Percentiles rank a stretch among this genome's conserved stretches.
Conservation (phyloP, 1,140 invertebrate genomes). For the Papilio xuthus region DNA sequence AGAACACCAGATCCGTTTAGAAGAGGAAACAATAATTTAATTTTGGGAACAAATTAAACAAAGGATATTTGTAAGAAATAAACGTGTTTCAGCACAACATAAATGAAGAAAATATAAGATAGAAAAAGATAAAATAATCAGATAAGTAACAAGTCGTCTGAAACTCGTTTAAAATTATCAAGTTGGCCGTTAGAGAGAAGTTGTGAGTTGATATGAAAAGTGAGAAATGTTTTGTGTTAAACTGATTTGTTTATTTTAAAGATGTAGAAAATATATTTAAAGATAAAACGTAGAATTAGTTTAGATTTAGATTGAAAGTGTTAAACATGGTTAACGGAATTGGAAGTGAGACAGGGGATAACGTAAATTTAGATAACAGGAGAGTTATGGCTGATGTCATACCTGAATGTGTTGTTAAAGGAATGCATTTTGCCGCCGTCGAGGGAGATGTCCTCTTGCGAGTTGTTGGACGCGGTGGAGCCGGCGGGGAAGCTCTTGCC, state of each 20-base stretch:
- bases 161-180: neutral
- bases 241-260: constrained; percentile 12
- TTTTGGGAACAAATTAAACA: constrained; percentile 47
- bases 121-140: neutral
- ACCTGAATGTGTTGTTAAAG: constrained; percentile 92
- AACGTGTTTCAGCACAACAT: constrained; percentile 20
- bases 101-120: neutral
- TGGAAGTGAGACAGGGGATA: constrained; percentile 5
- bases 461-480: constrained; percentile 85
- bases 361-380: constrained; percentile 26
- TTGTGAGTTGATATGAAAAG: constrained; percentile 1
- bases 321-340: neutral
- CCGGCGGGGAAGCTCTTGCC: constrained; percentile 86
- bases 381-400: constrained; percentile 52
- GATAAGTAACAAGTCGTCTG: neutral
- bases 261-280: too few species aligned
- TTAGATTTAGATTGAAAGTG: neutral
- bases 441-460: constrained; percentile 88
- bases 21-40: constrained; percentile 74
- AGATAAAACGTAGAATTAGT: neutral
- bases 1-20: constrained; percentile 74
- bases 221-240: constrained; percentile 5
- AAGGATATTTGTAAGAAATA: neutral
- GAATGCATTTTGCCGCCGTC: constrained; percentile 91
- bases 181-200: neutral